Conservation (phyloP, 2,113 vertebrate genomes). For the Bucco capensis region DNA sequence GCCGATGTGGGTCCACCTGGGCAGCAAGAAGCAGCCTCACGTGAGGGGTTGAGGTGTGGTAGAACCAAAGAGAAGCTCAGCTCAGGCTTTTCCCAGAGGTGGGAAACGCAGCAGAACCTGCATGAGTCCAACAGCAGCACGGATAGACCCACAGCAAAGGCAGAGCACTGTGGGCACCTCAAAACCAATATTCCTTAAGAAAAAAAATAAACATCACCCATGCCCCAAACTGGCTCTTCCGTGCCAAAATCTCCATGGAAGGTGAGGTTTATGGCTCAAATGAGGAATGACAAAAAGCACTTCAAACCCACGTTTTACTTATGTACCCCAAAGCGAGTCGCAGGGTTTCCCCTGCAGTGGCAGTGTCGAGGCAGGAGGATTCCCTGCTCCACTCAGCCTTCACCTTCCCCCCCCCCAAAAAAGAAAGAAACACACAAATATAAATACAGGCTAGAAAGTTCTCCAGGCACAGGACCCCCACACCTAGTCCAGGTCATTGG, state of each 20-base stretch:
- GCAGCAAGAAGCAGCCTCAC: fast-evolving
- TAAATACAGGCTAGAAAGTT: slow-evolving; percentile 1
- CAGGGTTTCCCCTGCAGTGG: not conserved
- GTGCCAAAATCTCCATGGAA: fast-evolving
- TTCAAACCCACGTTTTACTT: slow-evolving; percentile 37
- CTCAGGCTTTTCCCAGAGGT: fast-evolving
- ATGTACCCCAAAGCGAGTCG: fast-evolving
- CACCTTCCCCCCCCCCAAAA: not conserved
- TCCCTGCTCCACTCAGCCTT: not conserved
- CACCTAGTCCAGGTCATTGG: not conserved
- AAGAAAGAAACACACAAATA: not conserved
- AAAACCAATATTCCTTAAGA: fast-evolving
- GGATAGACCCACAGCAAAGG: fast-evolving
- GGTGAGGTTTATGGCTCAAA: fast-evolving
- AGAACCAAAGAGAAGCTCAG: fast-evolving
- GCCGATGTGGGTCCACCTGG: not conserved
- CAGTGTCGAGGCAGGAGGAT: not conserved
- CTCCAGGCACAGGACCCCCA: fast-evolving
- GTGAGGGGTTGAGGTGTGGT: not conserved
- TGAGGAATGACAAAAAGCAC: not conserved
- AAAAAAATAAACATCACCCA: not conserved
- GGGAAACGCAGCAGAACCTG: not conserved
- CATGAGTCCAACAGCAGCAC: not conserved
- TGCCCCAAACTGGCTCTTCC: fast-evolving
- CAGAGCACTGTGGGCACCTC: fast-evolving